These are phyloP conservation scores for Erpetoichthys calabaricus DNA, from an alignment of 2,797 vertebrate species.

Conservation along the genomic window DNA sequence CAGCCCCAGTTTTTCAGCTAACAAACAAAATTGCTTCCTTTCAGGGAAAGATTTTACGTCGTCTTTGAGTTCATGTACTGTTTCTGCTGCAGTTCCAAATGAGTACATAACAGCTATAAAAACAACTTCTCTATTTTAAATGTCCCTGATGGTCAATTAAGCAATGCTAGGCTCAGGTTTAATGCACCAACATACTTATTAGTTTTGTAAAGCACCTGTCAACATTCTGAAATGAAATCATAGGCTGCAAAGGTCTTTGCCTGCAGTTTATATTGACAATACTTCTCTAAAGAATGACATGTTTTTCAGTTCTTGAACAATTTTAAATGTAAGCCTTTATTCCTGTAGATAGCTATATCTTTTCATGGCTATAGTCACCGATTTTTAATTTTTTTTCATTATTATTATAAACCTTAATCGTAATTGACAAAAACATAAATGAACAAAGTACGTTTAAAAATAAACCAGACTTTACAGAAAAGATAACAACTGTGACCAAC, in stretches of 20 bases:
- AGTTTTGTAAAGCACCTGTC: constrained; percentile 20
- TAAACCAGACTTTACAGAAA: no score
- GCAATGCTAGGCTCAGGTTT: constrained; percentile 26
- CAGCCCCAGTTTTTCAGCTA: no score
- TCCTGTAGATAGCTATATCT: neutral
- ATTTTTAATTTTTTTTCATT: no score
- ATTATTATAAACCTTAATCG: no score
- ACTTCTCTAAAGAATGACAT: constrained; percentile 21
- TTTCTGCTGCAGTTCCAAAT: neutral
- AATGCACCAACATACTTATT: constrained; percentile 18
- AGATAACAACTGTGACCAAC: no score
- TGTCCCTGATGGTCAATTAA: constrained; percentile 19
- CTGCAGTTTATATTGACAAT: constrained; percentile 21
- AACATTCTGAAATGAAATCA: constrained; percentile 14
- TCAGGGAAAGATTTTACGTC: constrained; percentile 26
- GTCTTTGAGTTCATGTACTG: constrained; percentile 11
- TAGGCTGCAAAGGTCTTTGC: constrained; percentile 11
- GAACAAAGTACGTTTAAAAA: no score
- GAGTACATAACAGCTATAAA: constrained; percentile 26
- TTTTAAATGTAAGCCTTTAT: neutral
- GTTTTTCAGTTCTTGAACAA: neutral
- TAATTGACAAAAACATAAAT: no score
- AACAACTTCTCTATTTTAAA: constrained; percentile 18
- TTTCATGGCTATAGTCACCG: no score
- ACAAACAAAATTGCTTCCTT: no score